Evolutionary conservation across 2,888 invertebrate species (phyloP), one percentile per base, ranked within the genome.

Genomic region (Craniophora ligustri): DNA sequence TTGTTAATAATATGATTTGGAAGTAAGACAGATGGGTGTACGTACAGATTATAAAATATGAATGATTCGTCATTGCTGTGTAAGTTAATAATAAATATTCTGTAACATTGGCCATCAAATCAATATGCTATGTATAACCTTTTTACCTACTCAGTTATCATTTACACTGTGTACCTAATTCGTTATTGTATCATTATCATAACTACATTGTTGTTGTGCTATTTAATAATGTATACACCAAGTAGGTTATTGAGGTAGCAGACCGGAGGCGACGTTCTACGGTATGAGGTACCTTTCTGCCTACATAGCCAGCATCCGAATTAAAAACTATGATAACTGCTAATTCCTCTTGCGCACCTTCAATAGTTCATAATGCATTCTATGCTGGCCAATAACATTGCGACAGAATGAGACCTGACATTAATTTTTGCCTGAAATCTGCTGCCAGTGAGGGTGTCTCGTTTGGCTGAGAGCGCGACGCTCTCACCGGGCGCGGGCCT

Each of bases 361-460:
- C 75, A 75, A 72, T 78, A 79, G 74, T 80, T 75, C 59, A 75
- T 67, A 70, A 74, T 75, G 78, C 75, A 79, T 82, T 59, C 78
- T 65, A 73, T 74, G 80, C 80, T 86, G 83, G 79, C 81, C 71
- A 85, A 81, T 85, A 88, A 87, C 82, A 81, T 78, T 69, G 73
- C 73, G 72, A 76, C 69, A 73, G 67, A 76, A 70, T 66, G 66
- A 72, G 61, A 78, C 72, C 68, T 76, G 72, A 75, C 70, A 67
- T 62, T 67, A 70, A 75, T 74, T 64, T 67, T 72, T 72, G 84
- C 81, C 79, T 84, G 72, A 66, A 76, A 82, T 73, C 73, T 83
- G 82, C 76, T 78, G 79, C 74, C 79, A 68, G 60, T 53, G 57
- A 64, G 47, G 66, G 46, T 60, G 49, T 36, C 48, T 65, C 48